Evolutionary conservation across 2,888 invertebrate species (phyloP).

Genomic region (Eupithecia exiguata): DNA sequence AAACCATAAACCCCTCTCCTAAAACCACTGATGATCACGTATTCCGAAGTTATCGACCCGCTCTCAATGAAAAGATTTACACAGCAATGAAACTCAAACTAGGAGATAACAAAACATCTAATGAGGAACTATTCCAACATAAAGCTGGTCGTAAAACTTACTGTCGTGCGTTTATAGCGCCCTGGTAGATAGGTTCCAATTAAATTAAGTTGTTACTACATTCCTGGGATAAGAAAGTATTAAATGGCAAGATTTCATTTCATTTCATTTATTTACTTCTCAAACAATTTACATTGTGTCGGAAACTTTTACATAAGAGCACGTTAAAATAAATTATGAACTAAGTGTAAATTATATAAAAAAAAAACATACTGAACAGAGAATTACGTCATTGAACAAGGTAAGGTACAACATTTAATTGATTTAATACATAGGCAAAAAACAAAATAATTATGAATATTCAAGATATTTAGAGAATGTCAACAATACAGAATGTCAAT

Average conservation of each 20-base stretch:
- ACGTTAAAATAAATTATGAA: too few relatives aligned
- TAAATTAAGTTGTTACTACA: constrained; percentile 56
- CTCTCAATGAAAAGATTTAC: constrained; percentile 31
- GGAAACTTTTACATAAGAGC: too few relatives aligned
- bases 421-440: too few relatives aligned
- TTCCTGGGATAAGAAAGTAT: constrained; percentile 36
- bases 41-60: constrained; percentile 7
- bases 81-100: constrained; percentile 30
- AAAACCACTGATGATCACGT: constrained; percentile 7
- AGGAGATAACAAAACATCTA: constrained; percentile 40
- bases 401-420: too few relatives aligned
- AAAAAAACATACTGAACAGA: too few relatives aligned
- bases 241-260: constrained; percentile 16
- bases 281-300: too few relatives aligned
- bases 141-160: constrained; percentile 50
- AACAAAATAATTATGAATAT: too few relatives aligned
- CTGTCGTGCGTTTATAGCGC: constrained; percentile 55
- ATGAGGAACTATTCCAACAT: constrained; percentile 32
- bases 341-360: too few relatives aligned
- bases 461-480: too few relatives aligned
- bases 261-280: too few relatives aligned
- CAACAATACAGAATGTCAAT: too few relatives aligned
- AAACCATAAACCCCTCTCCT: not conserved
- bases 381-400: too few relatives aligned
- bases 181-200: constrained; percentile 64